These are phyloP conservation scores for Drosophila tanythrix DNA, from an alignment of 2,888 invertebrate species.

Conservation along the genomic window DNA sequence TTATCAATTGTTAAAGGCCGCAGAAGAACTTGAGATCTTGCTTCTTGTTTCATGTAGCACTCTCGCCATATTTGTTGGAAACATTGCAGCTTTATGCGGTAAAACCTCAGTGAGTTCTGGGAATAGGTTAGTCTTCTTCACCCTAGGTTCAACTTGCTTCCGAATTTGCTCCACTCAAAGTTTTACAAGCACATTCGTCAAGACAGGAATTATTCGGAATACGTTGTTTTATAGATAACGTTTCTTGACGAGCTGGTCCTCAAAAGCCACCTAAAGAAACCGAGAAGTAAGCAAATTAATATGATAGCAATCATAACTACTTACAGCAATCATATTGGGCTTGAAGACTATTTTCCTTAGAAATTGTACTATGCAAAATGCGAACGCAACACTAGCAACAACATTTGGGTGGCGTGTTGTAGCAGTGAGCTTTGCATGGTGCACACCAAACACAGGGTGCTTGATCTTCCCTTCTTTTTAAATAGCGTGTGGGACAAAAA, in stretches of 20 bases:
- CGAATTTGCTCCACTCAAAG: conserved; percentile 9
- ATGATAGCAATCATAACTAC: not conserved
- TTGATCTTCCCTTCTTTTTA: conserved; percentile 59
- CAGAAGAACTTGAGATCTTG: conserved; percentile 2
- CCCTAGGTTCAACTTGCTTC: conserved; percentile 51
- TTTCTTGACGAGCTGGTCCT: not conserved
- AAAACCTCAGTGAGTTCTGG: not conserved
- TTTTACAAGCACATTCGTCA: not conserved
- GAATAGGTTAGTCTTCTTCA: conserved; percentile 14
- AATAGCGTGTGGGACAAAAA: conserved; percentile 37
- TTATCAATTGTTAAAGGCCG: conserved; percentile 6
- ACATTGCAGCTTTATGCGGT: not conserved
- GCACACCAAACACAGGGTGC: conserved; percentile 8
- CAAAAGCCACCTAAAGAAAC: conserved; percentile 42
- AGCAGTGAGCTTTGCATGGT: conserved; percentile 71
- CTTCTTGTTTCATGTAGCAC: not conserved
- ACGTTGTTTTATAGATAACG: conserved; percentile 12
- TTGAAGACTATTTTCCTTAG: conserved; percentile 6
- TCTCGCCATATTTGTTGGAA: not conserved
- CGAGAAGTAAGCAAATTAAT: conserved; percentile 28
- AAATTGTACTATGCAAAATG: not conserved
- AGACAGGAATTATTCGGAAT: not conserved
- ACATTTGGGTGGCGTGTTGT: conserved; percentile 18
- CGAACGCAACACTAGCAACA: conserved; percentile 14
- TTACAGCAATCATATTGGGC: not conserved